These are phyloP conservation scores for Melangyna quadrimaculata DNA, from an alignment of 2,888 invertebrate genomes.

Conservation along the genomic window DNA sequence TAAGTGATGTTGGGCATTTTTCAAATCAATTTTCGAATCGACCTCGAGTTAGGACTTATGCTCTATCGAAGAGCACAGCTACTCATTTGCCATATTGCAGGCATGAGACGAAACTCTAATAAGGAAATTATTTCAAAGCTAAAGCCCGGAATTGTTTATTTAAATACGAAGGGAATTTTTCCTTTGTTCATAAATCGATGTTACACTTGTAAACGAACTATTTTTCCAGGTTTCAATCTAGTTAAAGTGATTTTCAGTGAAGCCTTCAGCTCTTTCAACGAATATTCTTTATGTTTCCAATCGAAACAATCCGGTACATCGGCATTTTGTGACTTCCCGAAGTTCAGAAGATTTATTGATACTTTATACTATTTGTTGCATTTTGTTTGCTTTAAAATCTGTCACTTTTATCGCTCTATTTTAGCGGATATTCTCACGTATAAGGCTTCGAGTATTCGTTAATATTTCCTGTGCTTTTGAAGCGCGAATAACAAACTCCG, in stretches of 20 bases:
- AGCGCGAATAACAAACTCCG: not conserved
- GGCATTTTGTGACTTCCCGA: too few relatives aligned
- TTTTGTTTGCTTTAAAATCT: not conserved
- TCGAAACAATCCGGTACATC: not conserved
- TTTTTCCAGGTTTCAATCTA: not conserved
- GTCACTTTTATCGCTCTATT: too few relatives aligned
- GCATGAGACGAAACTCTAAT: constrained; percentile 75
- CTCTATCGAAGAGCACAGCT: constrained; percentile 69
- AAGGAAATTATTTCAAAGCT: constrained; percentile 3
- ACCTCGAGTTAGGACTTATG: constrained; percentile 73
- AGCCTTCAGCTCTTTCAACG: not conserved
- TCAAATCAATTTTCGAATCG: constrained; percentile 73
- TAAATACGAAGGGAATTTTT: not conserved
- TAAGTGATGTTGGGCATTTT: constrained; percentile 61
- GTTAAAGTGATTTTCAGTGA: not conserved
- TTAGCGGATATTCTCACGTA: not conserved
- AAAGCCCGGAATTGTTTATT: not conserved
- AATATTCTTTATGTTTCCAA: not conserved
- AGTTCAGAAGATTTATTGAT: not conserved
- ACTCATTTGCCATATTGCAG: constrained; percentile 72
- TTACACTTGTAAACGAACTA: too few relatives aligned
- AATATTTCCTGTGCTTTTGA: not conserved
- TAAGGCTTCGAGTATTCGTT: not conserved
- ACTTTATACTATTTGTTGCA: not conserved
- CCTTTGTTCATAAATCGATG: not conserved